These are phyloP conservation scores for Odontothrips loti DNA, from an alignment of 2,888 invertebrate genomes.

Conservation along the genomic window DNA sequence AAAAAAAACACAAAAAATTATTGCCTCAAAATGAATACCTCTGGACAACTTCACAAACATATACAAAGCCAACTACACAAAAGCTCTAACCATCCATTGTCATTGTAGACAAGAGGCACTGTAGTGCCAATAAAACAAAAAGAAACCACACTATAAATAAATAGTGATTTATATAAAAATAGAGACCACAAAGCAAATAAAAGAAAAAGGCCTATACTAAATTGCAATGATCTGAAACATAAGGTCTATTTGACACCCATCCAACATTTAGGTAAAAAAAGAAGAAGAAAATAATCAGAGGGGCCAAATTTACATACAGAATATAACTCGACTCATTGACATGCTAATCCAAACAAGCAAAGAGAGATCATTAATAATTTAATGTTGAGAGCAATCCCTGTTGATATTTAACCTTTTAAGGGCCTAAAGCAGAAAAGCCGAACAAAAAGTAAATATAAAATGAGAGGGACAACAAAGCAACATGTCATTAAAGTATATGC, in stretches of 20 bases:
- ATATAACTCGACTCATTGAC: not conserved
- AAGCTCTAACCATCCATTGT: not conserved
- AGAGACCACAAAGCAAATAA: constrained; percentile 27
- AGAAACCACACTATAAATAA: constrained; percentile 31
- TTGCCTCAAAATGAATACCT: not conserved
- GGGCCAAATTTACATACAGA: too few relatives aligned
- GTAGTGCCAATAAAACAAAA: not conserved
- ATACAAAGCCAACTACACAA: constrained; percentile 4
- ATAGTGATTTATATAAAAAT: constrained; percentile 30
- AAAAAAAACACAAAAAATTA: constrained; percentile 33
- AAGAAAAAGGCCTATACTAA: too few relatives aligned
- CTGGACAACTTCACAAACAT: not conserved
- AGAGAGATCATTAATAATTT: constrained; percentile 17
- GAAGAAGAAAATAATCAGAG: not conserved
- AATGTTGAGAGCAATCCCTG: too few relatives aligned
- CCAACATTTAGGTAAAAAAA: constrained; percentile 19
- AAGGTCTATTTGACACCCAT: too few relatives aligned
- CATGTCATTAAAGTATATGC: not conserved
- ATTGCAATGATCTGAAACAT: too few relatives aligned
- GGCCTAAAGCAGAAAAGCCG: not conserved
- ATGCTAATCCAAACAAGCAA: constrained; percentile 27
- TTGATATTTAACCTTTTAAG: too few relatives aligned
- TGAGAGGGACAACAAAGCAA: not conserved
- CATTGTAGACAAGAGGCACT: not conserved
- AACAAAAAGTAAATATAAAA: not conserved